Base-by-base conservation (phyloP, 2,113 vertebrate species). In the Dipodomys ordii region DNA sequence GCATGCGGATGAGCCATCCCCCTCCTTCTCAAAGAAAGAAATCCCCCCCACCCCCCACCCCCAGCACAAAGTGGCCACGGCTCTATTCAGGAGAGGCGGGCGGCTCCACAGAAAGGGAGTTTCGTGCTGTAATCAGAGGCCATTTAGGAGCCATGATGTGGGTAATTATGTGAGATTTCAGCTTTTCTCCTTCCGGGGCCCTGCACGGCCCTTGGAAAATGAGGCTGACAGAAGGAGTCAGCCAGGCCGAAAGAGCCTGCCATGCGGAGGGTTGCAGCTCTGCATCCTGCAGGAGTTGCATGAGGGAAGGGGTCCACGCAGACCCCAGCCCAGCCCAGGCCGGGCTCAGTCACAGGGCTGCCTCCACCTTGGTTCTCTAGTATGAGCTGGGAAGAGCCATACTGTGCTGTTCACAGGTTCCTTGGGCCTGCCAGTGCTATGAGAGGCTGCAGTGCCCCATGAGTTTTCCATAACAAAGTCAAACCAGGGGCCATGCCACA, bases 1-100 rank as follows among this genome's bases (percentile, higher is more conserved):
- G 95, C 84, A 71, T 57, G 96, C 57, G 76, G 96, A 96, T 90
- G 87, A 96, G 68, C 94, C 91, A 88, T 83, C 91, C 93, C 95
- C 95, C 25, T 57, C 28, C 0, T 85, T 88, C 62, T 69, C n/a
- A 90, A 87, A 92, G 91, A 35, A 71, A 30, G 91, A 78, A 78
- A 39, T 39, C 2, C 28, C 53, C 53, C 12, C 12, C 53, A 1
- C 28, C 53, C 53, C 53, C 12, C 12, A 11, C 12, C 53, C 12
- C 53, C 3, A 0, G 0, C 60, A 73, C 95, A 78, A 94, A 97
- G 87, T 4, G 46, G 96, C 69, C 85, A 0, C 12, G 4, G 81
- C 95, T 81, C 96, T 76, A 79, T 85, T 93, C 87, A 94, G 68
- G 77, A 83, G 46, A 83, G 78, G 60, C 0, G 0, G 87, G 83